A percentile compares a stretch with the other conserved stretches of the same genome.
Conservation (phyloP, 1,140 invertebrate species). For the Apolygus lucorum region DNA sequence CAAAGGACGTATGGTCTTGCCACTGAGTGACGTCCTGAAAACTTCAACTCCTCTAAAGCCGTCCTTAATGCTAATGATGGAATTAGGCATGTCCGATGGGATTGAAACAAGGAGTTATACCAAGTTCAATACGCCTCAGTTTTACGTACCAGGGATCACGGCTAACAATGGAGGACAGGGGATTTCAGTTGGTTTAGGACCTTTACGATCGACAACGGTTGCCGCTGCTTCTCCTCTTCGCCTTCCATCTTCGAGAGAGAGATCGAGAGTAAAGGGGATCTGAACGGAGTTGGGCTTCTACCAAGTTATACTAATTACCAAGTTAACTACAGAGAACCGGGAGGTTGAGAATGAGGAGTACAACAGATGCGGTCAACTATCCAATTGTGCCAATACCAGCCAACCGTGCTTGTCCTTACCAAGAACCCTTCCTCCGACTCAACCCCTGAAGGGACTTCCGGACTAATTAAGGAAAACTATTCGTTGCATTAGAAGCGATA, state of each 20-base stretch:
- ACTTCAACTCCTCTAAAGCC: no score
- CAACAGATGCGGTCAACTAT: slow-evolving; percentile 16
- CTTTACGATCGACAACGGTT: background rate
- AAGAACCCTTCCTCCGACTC: no score
- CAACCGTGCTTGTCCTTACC: no score
- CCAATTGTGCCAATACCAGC: slow-evolving; percentile 12
- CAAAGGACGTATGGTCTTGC: no score
- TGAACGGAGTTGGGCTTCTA: background rate
- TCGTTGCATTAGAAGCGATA: no score
- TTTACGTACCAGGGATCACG: background rate
- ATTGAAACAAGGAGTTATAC: background rate
- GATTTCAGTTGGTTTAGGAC: background rate
- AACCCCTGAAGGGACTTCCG: no score
- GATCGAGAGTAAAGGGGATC: background rate
- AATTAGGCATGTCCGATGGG: no score
- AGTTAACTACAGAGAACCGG: slow-evolving; percentile 1
- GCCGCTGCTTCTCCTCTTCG: no score
- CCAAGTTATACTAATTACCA: slow-evolving; percentile 12
- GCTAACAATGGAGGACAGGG: background rate
- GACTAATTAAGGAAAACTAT: no score
- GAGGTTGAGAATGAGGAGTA: background rate
- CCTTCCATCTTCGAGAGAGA: background rate
- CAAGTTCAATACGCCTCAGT: background rate
- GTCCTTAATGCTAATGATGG: no score
- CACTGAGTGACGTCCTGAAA: no score